A percentile compares a stretch with the other conserved stretches of the same genome.
Conservation (phyloP, 2,113 vertebrate species). For the Apteryx mantelli region DNA sequence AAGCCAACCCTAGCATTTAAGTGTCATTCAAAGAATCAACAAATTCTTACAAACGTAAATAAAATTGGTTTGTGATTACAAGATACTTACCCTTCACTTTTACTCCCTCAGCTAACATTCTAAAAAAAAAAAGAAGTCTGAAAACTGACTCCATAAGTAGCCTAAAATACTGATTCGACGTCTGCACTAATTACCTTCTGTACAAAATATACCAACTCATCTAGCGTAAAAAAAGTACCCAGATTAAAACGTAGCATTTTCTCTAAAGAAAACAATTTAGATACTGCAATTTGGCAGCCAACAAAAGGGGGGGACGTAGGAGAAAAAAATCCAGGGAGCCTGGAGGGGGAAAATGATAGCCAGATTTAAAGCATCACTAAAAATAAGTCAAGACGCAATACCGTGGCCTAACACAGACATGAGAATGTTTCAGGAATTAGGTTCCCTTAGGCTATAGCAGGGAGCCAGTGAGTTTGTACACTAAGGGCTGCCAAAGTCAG, state of each 20-base stretch:
- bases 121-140: slow-evolving; percentile 64
- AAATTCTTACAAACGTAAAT: slow-evolving; percentile 74
- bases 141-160: slow-evolving; percentile 69
- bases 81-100: slow-evolving; percentile 81
- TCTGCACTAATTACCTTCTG: slow-evolving; percentile 75
- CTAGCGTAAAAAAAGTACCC: slow-evolving; percentile 73
- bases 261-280: slow-evolving; percentile 72
- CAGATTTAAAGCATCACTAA: slow-evolving; percentile 71
- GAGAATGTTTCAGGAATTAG: slow-evolving; percentile 49
- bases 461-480: slow-evolving; percentile 72
- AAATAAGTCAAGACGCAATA: slow-evolving; percentile 53
- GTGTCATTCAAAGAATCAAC: slow-evolving; percentile 77
- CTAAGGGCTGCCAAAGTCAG: slow-evolving; percentile 75
- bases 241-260: slow-evolving; percentile 71
- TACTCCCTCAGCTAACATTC: slow-evolving; percentile 66
- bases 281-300: slow-evolving; percentile 77
- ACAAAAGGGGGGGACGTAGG: slow-evolving; percentile 75
- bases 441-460: slow-evolving; percentile 77
- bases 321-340: slow-evolving; percentile 70
- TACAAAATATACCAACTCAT: slow-evolving; percentile 71
- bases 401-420: slow-evolving; percentile 43
- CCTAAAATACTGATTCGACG: slow-evolving; percentile 71
- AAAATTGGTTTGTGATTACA: slow-evolving; percentile 77
- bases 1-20: slow-evolving; percentile 74
- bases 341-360: slow-evolving; percentile 73